These are phyloP conservation scores for Zosterops borbonicus DNA, from an alignment of 2,113 vertebrate genomes.

Conservation along the genomic window DNA sequence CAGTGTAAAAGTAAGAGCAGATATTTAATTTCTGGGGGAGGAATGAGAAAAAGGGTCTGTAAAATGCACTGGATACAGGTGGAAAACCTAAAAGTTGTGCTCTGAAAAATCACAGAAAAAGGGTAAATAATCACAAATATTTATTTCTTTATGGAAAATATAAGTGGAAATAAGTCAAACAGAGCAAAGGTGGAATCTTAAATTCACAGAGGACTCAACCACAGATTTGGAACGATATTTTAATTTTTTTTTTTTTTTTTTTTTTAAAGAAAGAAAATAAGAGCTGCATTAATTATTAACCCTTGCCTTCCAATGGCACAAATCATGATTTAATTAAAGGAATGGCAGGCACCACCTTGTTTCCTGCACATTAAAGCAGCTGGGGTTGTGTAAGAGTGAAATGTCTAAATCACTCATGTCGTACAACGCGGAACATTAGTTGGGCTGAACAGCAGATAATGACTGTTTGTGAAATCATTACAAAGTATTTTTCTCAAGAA, in stretches of 20 bases:
- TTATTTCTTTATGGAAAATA: neutral
- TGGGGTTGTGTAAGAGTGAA: slow-evolving; percentile 2
- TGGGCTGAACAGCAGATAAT: neutral
- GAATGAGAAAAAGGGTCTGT: neutral
- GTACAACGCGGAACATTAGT: neutral
- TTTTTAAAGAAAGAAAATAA: neutral
- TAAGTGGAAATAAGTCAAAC: neutral
- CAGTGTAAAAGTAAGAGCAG: neutral
- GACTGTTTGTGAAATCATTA: neutral
- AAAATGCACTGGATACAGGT: no score
- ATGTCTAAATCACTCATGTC: neutral
- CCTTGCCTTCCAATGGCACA: neutral
- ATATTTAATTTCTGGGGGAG: neutral
- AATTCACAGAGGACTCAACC: neutral
- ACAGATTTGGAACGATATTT: neutral
- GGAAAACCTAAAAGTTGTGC: neutral
- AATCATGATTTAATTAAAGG: neutral
- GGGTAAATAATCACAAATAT: neutral
- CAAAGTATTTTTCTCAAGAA: neutral
- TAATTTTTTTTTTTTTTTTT: neutral
- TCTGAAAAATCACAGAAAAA: neutral
- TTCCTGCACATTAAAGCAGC: neutral
- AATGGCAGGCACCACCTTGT: neutral
- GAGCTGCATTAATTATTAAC: neutral
- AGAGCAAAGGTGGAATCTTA: neutral